Evolutionary conservation across 2,888 invertebrate genomes (phyloP).

Genomic region (Meteorus colon): DNA sequence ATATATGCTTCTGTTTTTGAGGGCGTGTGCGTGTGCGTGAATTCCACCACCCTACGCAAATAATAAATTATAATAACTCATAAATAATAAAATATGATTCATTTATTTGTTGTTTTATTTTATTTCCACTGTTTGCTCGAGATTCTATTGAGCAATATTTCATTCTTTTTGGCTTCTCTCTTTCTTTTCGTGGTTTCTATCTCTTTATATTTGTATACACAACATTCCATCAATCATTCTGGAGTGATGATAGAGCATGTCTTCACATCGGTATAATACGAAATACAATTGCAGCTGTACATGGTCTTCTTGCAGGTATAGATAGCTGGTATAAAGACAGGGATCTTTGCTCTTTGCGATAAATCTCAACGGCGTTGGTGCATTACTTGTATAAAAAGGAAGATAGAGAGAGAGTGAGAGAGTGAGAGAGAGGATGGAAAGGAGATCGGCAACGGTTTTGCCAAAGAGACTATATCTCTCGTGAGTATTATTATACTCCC

Average conservation of each 20-base stretch:
- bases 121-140: neutral
- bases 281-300: neutral
- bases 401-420: neutral
- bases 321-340: constrained; percentile 8
- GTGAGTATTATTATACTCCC: constrained; percentile 21
- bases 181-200: neutral
- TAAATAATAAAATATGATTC: constrained; percentile 6
- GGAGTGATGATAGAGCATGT: neutral
- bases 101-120: neutral
- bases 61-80: neutral
- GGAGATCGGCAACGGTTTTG: constrained; percentile 19
- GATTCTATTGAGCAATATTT: neutral
- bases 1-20: constrained; percentile 2
- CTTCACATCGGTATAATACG: neutral
- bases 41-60: constrained; percentile 16
- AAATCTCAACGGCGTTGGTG: constrained; percentile 23
- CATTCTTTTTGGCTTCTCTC: neutral
- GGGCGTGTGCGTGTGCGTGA: constrained; percentile 17
- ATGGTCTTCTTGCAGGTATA: neutral
- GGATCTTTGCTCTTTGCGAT: constrained; percentile 28
- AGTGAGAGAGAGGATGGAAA: neutral
- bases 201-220: neutral
- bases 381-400: neutral
- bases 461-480: constrained; percentile 18
- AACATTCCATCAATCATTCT: constrained; percentile 1